Base-by-base conservation (phyloP, 2,888 invertebrate species). In the Parnassius mnemosyne region DNA sequence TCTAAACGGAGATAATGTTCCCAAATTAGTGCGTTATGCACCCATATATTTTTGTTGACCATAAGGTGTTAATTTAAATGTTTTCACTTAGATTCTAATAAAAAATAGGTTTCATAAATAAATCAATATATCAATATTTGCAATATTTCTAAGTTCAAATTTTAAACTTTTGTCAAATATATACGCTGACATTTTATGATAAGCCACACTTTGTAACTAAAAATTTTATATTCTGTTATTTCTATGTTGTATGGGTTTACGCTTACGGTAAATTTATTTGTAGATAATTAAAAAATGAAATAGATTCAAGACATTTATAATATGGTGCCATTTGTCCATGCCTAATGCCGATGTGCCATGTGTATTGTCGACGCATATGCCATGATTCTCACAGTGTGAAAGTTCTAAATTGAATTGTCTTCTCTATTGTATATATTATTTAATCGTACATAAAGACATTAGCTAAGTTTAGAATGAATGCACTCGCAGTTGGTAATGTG, bases 371-470 rank as follows among this genome's bases (percentile, higher is more conserved):
- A 70, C 68, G 71, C 67, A 66, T 67, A 75, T 75, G 71, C 74
- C 74, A 72, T 77, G 73, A 59, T 64, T 55, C 65, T 57, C 68
- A 34, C 25, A 60, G 67, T 71, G 76, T 75, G 78, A 81, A 73
- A 79, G 78, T 82, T 85, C 85, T 84, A 86, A 83, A 79, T 87
- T 78, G 77, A 76, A 77, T 75, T 81, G 78, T 77, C 74, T 75
- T 76, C 71, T 75, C 77, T 78, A 74, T 74, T 59, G 55, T 76
- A 72, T 79, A 74, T 79, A 74, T 71, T 79, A 74, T 71, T 75
- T 73, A 69, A 73, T 70, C 72, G 72, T 78, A 47, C 13, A 13
- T 25, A 25, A 47, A 78, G 79, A 81, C 77, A 81, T 80, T 77
- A 65, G 72, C 84, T 87, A 84, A 81, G 78, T 80, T 79, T 86